Percentiles rank a stretch among this genome's conserved stretches.
phyloP scores from a whole-genome alignment of 1,140 invertebrate species.

The Kradibia gibbosae region DNA sequence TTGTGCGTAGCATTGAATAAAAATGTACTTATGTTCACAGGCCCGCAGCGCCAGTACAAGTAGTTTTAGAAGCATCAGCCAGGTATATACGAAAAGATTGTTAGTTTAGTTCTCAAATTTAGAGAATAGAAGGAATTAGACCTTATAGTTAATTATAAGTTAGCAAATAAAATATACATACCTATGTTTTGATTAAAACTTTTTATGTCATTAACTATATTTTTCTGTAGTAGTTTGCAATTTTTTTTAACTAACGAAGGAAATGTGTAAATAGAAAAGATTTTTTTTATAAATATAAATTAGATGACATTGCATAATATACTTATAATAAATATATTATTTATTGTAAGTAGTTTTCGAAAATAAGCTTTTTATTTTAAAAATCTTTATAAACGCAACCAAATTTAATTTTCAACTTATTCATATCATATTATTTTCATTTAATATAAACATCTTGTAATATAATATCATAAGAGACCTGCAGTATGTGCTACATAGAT shows the following conservation, averaged over 20 bases:
- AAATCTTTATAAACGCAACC: no score
- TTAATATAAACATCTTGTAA: no score
- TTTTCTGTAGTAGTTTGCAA: conserved; percentile 21
- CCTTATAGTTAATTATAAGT: conserved; percentile 19
- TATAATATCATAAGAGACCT: no score
- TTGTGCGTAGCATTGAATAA: conserved; percentile 65
- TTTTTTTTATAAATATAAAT: no score
- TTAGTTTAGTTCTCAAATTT: conserved; percentile 59
- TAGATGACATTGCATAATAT: no score
- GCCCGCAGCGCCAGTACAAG: conserved; percentile 87
- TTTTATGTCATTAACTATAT: conserved; percentile 3
- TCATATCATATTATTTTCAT: no score
- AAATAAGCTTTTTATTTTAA: no score
- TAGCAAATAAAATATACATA: conserved; percentile 30
- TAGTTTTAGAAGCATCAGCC: conserved; percentile 90
- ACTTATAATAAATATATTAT: no score
- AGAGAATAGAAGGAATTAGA: conserved; percentile 47
- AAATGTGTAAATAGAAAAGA: background rate
- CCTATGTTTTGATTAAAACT: conserved; percentile 23
- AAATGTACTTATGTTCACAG: conserved; percentile 78
- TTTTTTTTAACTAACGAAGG: conserved; percentile 38
- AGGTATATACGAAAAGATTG: conserved; percentile 76
- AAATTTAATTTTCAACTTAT: no score
- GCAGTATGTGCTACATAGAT: no score
- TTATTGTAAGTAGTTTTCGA: no score